Conservation (phyloP, 1,140 invertebrate species). For the Macrocentrus cingulum region DNA sequence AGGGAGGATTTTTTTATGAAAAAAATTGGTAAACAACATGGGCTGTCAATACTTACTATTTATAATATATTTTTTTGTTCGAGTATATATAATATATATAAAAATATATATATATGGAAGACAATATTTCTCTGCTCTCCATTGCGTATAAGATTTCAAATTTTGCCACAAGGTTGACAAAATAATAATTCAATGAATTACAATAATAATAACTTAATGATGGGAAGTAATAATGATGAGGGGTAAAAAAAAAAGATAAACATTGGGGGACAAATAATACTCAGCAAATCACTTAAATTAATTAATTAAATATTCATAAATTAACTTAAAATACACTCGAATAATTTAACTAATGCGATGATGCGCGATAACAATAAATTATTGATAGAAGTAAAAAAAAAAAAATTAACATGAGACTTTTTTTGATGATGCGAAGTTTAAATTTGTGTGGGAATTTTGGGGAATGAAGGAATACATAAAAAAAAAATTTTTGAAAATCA, state of each 20-base stretch:
- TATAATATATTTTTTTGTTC: constrained; percentile 17
- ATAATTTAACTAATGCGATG: background rate
- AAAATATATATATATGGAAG: constrained; percentile 43
- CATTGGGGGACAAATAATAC: constrained; percentile 7
- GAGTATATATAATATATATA: no score
- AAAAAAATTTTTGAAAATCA: no score
- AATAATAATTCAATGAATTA: constrained; percentile 11
- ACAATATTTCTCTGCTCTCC: constrained; percentile 54
- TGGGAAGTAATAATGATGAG: constrained; percentile 1
- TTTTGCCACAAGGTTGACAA: constrained; percentile 26
- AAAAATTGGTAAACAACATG: constrained; percentile 16
- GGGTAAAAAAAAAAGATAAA: constrained; percentile 2
- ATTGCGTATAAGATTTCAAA: constrained; percentile 42
- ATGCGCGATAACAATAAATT: background rate
- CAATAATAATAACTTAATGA: constrained; percentile 8
- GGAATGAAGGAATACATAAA: no score
- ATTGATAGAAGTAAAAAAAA: constrained; percentile 5
- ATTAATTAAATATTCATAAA: no score
- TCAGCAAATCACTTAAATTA: constrained; percentile 1
- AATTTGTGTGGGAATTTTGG: no score
- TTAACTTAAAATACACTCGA: no score
- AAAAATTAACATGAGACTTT: no score
- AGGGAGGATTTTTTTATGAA: background rate
- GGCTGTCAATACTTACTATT: constrained; percentile 27
- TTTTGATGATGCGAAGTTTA: no score